These are phyloP conservation scores for Macrosoma leucophasiata DNA, from an alignment of 2,888 invertebrate species.

Conservation along the genomic window DNA sequence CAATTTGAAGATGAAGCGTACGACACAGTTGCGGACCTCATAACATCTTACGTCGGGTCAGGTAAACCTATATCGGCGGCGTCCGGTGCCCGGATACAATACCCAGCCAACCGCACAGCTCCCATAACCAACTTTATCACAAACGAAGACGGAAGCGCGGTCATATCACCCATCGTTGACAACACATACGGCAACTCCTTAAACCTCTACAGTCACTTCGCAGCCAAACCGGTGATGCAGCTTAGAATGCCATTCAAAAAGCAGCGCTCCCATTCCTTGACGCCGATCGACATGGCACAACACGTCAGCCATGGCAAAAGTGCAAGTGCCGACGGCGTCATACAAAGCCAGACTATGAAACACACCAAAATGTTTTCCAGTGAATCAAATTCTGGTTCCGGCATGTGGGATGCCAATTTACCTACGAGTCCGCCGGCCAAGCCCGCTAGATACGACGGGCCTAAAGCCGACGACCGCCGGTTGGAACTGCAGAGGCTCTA, in stretches of 20 bases:
- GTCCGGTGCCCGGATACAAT: constrained; percentile 91
- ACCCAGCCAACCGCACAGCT: constrained; percentile 87
- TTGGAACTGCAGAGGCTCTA: constrained; percentile 80
- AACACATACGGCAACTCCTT: constrained; percentile 57
- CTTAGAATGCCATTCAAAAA: constrained; percentile 59
- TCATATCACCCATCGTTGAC: constrained; percentile 51
- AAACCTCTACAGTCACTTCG: constrained; percentile 68
- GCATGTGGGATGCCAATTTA: constrained; percentile 69
- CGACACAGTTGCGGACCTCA: constrained; percentile 93
- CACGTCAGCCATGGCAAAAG: constrained; percentile 75
- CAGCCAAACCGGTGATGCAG: constrained; percentile 58
- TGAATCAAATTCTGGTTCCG: constrained; percentile 67
- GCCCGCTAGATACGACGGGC: constrained; percentile 71
- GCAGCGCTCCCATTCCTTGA: constrained; percentile 87
- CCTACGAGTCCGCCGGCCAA: constrained; percentile 78
- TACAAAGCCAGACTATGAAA: constrained; percentile 67
- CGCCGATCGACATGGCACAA: constrained; percentile 76
- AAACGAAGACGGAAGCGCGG: constrained; percentile 49
- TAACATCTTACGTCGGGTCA: constrained; percentile 94
- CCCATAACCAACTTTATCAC: constrained; percentile 83
- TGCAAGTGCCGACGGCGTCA: constrained; percentile 82
- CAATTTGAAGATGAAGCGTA: constrained; percentile 96
- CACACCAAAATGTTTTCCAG: constrained; percentile 59
- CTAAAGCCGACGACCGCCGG: constrained; percentile 77
- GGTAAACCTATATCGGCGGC: constrained; percentile 91